Conservation (phyloP, 2,797 vertebrate species). For the Pseudomugil gertrudae region DNA sequence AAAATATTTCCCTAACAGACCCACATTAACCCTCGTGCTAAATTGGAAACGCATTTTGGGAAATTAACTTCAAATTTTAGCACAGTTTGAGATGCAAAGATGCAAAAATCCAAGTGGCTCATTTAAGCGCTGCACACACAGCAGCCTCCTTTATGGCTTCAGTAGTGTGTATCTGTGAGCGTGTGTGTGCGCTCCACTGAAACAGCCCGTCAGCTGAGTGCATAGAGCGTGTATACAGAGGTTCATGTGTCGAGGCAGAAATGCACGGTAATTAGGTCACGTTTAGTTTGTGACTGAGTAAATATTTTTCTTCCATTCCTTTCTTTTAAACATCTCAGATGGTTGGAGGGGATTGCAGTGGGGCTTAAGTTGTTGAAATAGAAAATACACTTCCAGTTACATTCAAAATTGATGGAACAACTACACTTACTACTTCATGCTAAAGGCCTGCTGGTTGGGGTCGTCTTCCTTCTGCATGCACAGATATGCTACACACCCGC, state of each 20-base stretch:
- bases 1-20: conserved; percentile 66
- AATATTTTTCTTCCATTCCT: conserved; percentile 21
- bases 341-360: not conserved
- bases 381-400: conserved; percentile 19
- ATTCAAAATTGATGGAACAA: conserved; percentile 67
- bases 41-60: conserved; percentile 60
- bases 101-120: conserved; percentile 28
- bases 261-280: conserved; percentile 55
- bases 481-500: conserved; percentile 9
- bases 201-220: conserved; percentile 43
- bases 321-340: conserved; percentile 5
- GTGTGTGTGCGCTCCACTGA: conserved; percentile 27
- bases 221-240: conserved; percentile 55
- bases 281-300: conserved; percentile 47
- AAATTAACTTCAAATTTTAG: conserved; percentile 66
- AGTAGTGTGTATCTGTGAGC: conserved; percentile 8
- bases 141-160: conserved; percentile 2
- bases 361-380: conserved; percentile 27
- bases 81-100: conserved; percentile 42
- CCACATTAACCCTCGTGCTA: conserved; percentile 63
- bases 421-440: conserved; percentile 21
- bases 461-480: conserved; percentile 11
- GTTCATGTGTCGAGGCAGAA: conserved; percentile 48
- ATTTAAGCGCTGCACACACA: conserved; percentile 33
- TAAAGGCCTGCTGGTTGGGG: conserved; percentile 42